Percentiles rank a stretch among this genome's conserved stretches.
Conservation (phyloP, 2,113 vertebrate species). For the Syngnathoides biaculeatus region DNA sequence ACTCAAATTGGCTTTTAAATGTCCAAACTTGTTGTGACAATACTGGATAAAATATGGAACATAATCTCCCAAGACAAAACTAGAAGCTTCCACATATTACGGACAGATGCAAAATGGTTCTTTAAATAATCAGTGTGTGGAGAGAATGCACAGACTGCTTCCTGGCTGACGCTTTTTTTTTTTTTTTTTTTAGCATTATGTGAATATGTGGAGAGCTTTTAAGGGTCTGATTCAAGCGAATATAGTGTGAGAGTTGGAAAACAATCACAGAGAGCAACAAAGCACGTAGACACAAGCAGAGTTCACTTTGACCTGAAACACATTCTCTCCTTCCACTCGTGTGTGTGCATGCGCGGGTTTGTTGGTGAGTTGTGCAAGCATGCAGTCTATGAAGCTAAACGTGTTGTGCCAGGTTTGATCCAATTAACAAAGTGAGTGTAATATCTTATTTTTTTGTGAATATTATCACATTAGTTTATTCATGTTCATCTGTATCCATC, state of each 20-base stretch:
- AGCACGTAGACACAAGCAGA: conserved; percentile 21
- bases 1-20: background rate
- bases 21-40: background rate
- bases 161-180: conserved; percentile 1
- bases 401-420: conserved; percentile 56
- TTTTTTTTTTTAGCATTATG: background rate
- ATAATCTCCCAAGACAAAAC: background rate
- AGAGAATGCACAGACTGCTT: background rate
- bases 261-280: conserved; percentile 43
- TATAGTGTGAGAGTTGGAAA: conserved; percentile 10
- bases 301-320: conserved; percentile 70
- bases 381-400: conserved; percentile 39
- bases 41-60: background rate
- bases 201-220: background rate
- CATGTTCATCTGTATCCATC: background rate
- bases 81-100: background rate
- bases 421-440: conserved; percentile 45
- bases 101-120: background rate
- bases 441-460: conserved; percentile 25
- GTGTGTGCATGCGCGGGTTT: conserved; percentile 28
- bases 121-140: background rate
- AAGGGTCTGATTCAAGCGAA: background rate
- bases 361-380: conserved; percentile 52
- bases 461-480: background rate
- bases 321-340: conserved; percentile 34